A percentile compares a stretch with the other conserved stretches of the same genome.
phyloP scores from a whole-genome alignment of 2,888 invertebrate genomes.

The Phoronis australis region DNA sequence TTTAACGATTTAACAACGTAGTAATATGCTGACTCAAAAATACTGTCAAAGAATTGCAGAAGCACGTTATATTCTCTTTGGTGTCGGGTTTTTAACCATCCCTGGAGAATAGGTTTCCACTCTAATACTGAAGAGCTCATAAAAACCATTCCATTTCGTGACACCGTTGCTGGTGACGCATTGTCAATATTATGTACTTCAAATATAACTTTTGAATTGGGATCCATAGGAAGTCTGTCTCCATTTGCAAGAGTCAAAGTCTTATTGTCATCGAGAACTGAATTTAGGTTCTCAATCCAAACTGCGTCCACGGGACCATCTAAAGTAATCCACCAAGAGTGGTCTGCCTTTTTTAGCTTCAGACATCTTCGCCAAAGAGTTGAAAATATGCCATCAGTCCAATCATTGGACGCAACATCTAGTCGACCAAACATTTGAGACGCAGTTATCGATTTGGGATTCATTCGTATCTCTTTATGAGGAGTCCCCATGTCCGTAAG shows the following conservation, averaged over 20 bases:
- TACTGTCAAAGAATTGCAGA: slow-evolving; percentile 63
- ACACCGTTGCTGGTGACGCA: slow-evolving; percentile 86
- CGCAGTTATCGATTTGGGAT: slow-evolving; percentile 87
- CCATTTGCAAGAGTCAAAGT: slow-evolving; percentile 85
- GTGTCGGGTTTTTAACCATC: slow-evolving; percentile 68
- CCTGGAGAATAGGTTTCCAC: slow-evolving; percentile 66
- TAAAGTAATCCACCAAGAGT: slow-evolving; percentile 61
- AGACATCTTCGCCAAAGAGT: slow-evolving; percentile 80
- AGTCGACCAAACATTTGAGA: slow-evolving; percentile 85
- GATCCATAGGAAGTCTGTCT: slow-evolving; percentile 82
- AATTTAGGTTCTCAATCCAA: slow-evolving; percentile 90
- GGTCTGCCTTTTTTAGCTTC: slow-evolving; percentile 63
- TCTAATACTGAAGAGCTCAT: slow-evolving; percentile 78
- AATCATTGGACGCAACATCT: slow-evolving; percentile 86
- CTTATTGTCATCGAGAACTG: slow-evolving; percentile 85
- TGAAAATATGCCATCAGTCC: slow-evolving; percentile 92
- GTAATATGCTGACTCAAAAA: slow-evolving; percentile 69
- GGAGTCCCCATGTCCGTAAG: slow-evolving; percentile 72
- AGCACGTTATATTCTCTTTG: slow-evolving; percentile 62
- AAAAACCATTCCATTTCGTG: slow-evolving; percentile 87
- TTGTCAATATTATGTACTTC: slow-evolving; percentile 82
- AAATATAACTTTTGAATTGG: slow-evolving; percentile 80
- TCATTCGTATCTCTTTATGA: slow-evolving; percentile 83
- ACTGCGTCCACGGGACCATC: slow-evolving; percentile 91
- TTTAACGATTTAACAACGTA: slow-evolving; percentile 66